Conservation (phyloP, 2,888 invertebrate species). For the Sussaba pulchella region DNA sequence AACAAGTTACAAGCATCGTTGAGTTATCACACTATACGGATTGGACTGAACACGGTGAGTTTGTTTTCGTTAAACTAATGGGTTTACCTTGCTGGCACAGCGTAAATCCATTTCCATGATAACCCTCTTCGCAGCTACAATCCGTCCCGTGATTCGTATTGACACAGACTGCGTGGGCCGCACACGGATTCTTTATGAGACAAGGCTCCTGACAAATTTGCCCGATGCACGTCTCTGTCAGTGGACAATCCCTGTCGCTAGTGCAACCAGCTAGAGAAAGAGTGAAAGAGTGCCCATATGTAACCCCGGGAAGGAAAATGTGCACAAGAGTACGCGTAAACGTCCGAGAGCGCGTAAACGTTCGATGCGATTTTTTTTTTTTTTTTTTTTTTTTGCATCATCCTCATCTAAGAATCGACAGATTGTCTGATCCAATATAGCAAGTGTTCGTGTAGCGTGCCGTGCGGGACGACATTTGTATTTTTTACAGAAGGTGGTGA, state of each 20-base stretch:
- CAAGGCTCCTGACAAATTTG: constrained; percentile 95
- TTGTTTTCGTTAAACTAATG: too few species aligned
- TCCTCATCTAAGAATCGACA: neutral
- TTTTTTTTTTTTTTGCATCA: neutral
- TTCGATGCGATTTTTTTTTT: constrained; percentile 4
- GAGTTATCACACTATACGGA: too few species aligned
- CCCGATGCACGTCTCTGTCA: constrained; percentile 94
- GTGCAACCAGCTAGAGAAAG: constrained; percentile 91
- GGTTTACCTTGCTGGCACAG: constrained; percentile 92
- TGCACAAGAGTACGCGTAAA: constrained; percentile 68
- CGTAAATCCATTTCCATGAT: constrained; percentile 94
- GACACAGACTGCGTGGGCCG: constrained; percentile 93
- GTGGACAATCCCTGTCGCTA: constrained; percentile 93
- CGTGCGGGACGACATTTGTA: constrained; percentile 26
- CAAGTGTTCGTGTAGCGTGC: constrained; percentile 30
- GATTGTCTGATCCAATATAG: constrained; percentile 7
- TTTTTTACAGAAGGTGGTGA: constrained; percentile 30
- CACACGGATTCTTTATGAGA: constrained; percentile 93
- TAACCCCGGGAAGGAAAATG: constrained; percentile 76
- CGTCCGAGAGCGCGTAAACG: constrained; percentile 30
- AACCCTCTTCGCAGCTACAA: constrained; percentile 94
- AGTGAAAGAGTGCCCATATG: constrained; percentile 80
- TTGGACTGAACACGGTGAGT: too few species aligned
- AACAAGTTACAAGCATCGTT: constrained; percentile 67
- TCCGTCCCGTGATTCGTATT: constrained; percentile 95